phyloP scores from a whole-genome alignment of 2,797 vertebrate genomes.

The Rallus crepitans region DNA sequence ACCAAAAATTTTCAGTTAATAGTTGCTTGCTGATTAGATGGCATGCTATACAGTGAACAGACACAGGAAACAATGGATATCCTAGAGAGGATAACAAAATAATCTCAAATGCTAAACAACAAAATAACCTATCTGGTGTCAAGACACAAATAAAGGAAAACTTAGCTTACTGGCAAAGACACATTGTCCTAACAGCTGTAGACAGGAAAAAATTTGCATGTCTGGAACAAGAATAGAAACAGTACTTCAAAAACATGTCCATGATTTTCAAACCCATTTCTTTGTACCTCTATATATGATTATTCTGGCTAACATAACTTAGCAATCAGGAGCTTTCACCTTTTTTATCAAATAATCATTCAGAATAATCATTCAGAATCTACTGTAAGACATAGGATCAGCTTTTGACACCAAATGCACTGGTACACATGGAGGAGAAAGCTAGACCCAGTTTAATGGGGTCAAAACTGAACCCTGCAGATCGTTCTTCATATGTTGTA shows the following conservation, averaged over 20 bases:
- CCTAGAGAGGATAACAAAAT: slow-evolving; percentile 9
- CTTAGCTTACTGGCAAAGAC: slow-evolving; percentile 1
- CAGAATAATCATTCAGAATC: not conserved
- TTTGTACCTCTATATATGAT: not conserved
- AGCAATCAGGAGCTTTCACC: not conserved
- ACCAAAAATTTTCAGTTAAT: not conserved
- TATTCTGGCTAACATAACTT: not conserved
- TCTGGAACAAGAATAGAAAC: not conserved
- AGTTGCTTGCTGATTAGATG: slow-evolving; percentile 27
- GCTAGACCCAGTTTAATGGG: not conserved
- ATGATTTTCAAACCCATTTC: not conserved
- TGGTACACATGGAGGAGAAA: not conserved
- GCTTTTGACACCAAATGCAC: not conserved
- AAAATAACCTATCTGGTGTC: slow-evolving; percentile 4
- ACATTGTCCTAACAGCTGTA: not conserved
- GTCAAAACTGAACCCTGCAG: not conserved
- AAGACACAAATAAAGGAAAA: slow-evolving; percentile 16
- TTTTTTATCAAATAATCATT: not conserved
- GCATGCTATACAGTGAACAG: slow-evolving; percentile 9
- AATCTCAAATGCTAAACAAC: not conserved
- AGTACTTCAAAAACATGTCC: not conserved
- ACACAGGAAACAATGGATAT: slow-evolving; percentile 32
- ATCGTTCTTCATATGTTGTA: not conserved
- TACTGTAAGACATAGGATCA: not conserved
- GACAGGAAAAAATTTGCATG: not conserved